Percentiles rank a stretch among this genome's conserved stretches.
These are phyloP conservation scores for Melospiza georgiana DNA, from an alignment of 2,113 vertebrate species.

Conservation along the genomic window DNA sequence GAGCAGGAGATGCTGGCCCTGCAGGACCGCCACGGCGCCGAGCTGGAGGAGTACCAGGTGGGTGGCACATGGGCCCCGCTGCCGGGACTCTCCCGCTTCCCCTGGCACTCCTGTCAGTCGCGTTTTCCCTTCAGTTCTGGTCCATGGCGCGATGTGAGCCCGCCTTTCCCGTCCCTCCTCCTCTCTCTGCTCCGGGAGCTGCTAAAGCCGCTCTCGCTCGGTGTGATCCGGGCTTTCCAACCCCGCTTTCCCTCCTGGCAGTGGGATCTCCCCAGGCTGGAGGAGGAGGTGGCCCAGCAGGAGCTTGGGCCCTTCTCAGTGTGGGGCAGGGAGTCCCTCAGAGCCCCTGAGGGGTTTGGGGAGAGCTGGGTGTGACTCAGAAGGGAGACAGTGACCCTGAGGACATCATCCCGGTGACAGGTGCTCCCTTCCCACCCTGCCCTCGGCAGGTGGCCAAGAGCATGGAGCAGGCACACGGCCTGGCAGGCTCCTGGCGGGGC, in stretches of 20 bases:
- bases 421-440: not conserved
- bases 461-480: fast-evolving
- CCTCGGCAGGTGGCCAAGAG: not conserved
- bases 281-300: not conserved
- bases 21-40: conserved; percentile 77
- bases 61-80: not conserved
- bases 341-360: fast-evolving
- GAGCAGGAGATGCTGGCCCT: conserved; percentile 81
- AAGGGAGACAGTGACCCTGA: not conserved
- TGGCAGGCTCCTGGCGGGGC: not conserved
- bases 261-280: not conserved
- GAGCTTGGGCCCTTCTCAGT: not conserved
- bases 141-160: fast-evolving
- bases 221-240: too few species aligned
- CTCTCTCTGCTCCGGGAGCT: not conserved
- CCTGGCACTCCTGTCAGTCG: fast-evolving
- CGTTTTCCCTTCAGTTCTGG: not conserved
- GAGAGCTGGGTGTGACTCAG: not conserved
- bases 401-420: not conserved
- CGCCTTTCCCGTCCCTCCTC: fast-evolving
- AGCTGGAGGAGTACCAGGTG: conserved; percentile 85
- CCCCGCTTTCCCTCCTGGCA: not conserved
- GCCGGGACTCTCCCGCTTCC: not conserved
- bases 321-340: not conserved
- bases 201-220: fast-evolving